A percentile compares a stretch with the other conserved stretches of the same genome.
phyloP scores from a whole-genome alignment of 2,888 invertebrate genomes.

The Cerceris ruficornis region DNA sequence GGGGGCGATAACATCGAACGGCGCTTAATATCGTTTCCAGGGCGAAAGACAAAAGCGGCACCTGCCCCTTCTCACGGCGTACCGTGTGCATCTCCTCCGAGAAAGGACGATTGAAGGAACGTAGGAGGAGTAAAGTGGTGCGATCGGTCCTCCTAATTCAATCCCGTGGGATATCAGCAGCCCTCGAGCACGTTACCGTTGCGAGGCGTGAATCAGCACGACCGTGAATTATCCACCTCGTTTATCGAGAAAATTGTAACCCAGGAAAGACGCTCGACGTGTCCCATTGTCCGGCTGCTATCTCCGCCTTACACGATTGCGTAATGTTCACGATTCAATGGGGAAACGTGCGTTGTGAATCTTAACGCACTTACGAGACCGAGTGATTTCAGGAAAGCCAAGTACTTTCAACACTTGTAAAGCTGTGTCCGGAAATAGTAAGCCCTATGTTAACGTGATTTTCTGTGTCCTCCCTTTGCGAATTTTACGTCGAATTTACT shows the following conservation, averaged over 20 bases:
- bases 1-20: constrained; percentile 66
- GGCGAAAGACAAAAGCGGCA: constrained; percentile 66
- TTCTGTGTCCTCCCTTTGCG: too few relatives aligned
- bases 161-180: constrained; percentile 68
- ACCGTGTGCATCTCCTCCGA: constrained; percentile 34
- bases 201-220: constrained; percentile 64
- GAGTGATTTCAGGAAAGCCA: constrained; percentile 3
- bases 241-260: constrained; percentile 72
- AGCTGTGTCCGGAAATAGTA: too few relatives aligned
- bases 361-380: constrained; percentile 8
- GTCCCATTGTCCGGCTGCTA: constrained; percentile 49
- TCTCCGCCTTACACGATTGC: not conserved
- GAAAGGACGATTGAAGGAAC: constrained; percentile 29
- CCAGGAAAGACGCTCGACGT: constrained; percentile 52
- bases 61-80: constrained; percentile 65
- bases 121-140: constrained; percentile 49
- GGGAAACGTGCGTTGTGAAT: constrained; percentile 24
- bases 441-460: too few relatives aligned
- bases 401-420: too few relatives aligned
- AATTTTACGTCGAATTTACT: too few relatives aligned
- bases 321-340: constrained; percentile 32
- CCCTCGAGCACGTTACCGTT: constrained; percentile 45
- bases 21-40: constrained; percentile 67
- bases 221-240: constrained; percentile 73
- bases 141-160: constrained; percentile 69